Evolutionary conservation across 2,888 invertebrate genomes (phyloP).

Genomic region (Scaptomyza flava): DNA sequence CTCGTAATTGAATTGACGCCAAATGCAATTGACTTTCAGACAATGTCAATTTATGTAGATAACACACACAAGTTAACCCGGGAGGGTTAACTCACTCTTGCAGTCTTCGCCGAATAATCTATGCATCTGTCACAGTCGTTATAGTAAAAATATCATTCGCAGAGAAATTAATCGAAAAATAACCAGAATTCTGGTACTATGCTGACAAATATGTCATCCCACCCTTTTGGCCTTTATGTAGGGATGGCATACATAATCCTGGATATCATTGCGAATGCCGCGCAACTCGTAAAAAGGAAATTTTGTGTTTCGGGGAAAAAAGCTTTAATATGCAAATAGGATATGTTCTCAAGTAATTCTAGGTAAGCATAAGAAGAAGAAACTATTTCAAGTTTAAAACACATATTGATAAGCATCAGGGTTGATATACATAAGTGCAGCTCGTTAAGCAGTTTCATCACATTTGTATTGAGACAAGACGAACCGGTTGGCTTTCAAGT

Average conservation of each 20-base stretch:
- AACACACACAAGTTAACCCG: conserved; percentile 1
- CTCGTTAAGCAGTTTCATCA: neutral
- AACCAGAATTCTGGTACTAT: neutral
- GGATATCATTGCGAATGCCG: neutral
- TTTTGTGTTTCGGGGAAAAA: neutral
- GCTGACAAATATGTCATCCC: neutral
- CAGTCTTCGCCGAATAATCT: neutral
- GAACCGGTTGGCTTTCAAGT: neutral
- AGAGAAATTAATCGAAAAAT: conserved; percentile 20
- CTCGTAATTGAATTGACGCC: conserved; percentile 67
- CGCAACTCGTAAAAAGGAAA: neutral
- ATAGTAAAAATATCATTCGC: conserved; percentile 4
- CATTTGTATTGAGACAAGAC: neutral
- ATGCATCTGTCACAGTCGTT: neutral
- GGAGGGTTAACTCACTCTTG: too few relatives aligned
- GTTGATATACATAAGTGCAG: neutral
- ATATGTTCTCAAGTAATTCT: neutral
- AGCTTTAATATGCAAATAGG: neutral
- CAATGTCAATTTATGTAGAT: conserved; percentile 11
- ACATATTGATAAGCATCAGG: too few relatives aligned
- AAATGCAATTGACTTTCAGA: conserved; percentile 38
- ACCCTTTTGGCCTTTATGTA: neutral
- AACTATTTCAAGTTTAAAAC: neutral
- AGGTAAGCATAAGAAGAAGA: neutral
- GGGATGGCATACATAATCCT: neutral